Base-by-base conservation (phyloP, 2,113 vertebrate species). In the Ptychochromis oligacanthus region DNA sequence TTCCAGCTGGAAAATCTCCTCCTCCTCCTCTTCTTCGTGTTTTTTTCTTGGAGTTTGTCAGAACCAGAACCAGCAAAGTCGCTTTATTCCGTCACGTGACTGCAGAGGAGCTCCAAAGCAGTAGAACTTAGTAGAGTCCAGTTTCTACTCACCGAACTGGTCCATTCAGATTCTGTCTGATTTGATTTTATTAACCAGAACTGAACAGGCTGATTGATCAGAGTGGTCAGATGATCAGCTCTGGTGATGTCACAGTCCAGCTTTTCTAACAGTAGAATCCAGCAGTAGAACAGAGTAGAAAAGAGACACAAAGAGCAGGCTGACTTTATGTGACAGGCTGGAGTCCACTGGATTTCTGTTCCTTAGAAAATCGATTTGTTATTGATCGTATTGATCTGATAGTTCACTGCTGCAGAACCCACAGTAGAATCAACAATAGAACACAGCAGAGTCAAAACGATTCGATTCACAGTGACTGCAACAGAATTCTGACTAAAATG, bases 1-100 rank as follows among this genome's bases (percentile, higher is more conserved):
- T 92, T 91, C 90, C 90, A 92, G 79, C 82, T 55, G 88, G 88
- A 90, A 93, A 92, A 91, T 88, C 49, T 77, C 18, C 59, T 40
- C 13, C 28, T 34, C 22, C 4, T 79, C 34, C 4, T 22, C 22
- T 49, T 70, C 12, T 8, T 46, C 79, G 38, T 49, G 57, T 26
- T 18, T 22, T 52, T 22, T 18, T 62, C 7, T 17, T 24, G 20
- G 18, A 49, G 17, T 61, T 61, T 52, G 15, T 70, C 60, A 17
- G 77, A 55, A 79, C 60, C 77, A 79, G 55, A 72, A 80, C 64
- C 64, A 59, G n/a, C 20, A 31, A 24, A 49, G 40, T 49, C 36
- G 64, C 64, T 49, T 46, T 46, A 28, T 28, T 49, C 65, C 10
- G 65, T 72, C 43, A 52, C 10, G 65, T 72, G 65, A 52, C 43